Evolutionary conservation across 92 coral and sea anemone species (phyloP).

Genomic region (Epizoanthus scotinus): DNA sequence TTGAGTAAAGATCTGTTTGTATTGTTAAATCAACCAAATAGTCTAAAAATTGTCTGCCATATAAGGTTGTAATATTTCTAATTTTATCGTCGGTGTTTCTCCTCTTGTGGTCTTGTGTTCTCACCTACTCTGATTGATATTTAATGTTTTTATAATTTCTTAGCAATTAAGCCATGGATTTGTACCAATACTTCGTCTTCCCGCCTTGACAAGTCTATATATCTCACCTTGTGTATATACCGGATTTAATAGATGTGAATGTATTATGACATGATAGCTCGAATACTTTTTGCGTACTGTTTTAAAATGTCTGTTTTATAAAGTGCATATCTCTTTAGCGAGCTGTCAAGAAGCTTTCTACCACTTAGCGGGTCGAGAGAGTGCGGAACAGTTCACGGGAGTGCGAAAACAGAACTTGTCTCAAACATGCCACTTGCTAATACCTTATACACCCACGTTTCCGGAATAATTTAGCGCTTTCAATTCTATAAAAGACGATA

Average conservation of each 20-base stretch:
- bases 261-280: too few species aligned
- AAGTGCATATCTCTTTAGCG: neutral
- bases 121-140: neutral
- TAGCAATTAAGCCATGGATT: neutral
- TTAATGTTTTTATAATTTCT: neutral
- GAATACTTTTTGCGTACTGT: neutral
- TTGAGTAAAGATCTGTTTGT: neutral
- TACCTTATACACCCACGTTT: neutral
- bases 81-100: too few species aligned
- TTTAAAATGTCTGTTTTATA: neutral
- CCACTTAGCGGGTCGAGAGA: neutral
- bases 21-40: slow-evolving; percentile 19
- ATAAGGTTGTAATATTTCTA: too few species aligned
- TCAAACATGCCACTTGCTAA: neutral
- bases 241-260: neutral
- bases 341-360: neutral
- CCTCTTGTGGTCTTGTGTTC: too few species aligned
- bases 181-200: neutral
- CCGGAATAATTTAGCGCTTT: slow-evolving; percentile 9
- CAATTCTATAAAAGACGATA: neutral
- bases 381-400: neutral
- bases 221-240: neutral
- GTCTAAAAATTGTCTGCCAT: neutral
- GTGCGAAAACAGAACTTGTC: neutral
- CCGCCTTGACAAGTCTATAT: slow-evolving; percentile 17